A percentile compares a stretch with the other conserved stretches of the same genome.
phyloP scores from a whole-genome alignment of 2,888 invertebrate genomes.

The Eupithecia centaureata region DNA sequence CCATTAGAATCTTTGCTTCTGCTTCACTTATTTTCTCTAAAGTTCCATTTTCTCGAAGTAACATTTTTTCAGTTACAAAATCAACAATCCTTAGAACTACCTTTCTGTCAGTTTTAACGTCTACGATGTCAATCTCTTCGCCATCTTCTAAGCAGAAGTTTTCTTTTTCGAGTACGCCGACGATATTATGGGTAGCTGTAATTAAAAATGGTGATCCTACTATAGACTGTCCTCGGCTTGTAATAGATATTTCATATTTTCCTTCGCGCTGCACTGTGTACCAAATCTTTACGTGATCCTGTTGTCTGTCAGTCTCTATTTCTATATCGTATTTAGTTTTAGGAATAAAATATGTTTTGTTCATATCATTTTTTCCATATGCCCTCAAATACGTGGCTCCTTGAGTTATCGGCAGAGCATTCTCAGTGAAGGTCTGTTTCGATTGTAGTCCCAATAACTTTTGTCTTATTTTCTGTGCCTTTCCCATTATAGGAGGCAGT shows the following conservation, averaged over 20 bases:
- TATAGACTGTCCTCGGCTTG: slow-evolving; percentile 81
- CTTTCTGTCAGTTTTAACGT: slow-evolving; percentile 74
- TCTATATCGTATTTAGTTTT: slow-evolving; percentile 80
- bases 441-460: slow-evolving; percentile 72
- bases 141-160: slow-evolving; percentile 74
- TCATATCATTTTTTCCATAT: slow-evolving; percentile 77
- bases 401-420: slow-evolving; percentile 72
- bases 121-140: slow-evolving; percentile 78
- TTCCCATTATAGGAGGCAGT: slow-evolving; percentile 75
- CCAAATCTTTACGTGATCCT: slow-evolving; percentile 79
- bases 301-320: slow-evolving; percentile 73
- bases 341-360: slow-evolving; percentile 76
- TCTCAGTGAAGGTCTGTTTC: slow-evolving; percentile 68
- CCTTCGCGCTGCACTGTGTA: slow-evolving; percentile 81
- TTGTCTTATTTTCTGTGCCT: slow-evolving; percentile 76
- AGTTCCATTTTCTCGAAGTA: slow-evolving; percentile 79
- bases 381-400: slow-evolving; percentile 73
- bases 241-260: slow-evolving; percentile 83
- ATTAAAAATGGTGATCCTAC: slow-evolving; percentile 85
- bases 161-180: slow-evolving; percentile 66
- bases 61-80: slow-evolving; percentile 83
- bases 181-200: slow-evolving; percentile 71
- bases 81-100: slow-evolving; percentile 81
- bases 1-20: slow-evolving; percentile 72
- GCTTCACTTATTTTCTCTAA: slow-evolving; percentile 77